These are phyloP conservation scores for Clarias gariepinus DNA, from an alignment of 2,113 vertebrate species.

Conservation along the genomic window DNA sequence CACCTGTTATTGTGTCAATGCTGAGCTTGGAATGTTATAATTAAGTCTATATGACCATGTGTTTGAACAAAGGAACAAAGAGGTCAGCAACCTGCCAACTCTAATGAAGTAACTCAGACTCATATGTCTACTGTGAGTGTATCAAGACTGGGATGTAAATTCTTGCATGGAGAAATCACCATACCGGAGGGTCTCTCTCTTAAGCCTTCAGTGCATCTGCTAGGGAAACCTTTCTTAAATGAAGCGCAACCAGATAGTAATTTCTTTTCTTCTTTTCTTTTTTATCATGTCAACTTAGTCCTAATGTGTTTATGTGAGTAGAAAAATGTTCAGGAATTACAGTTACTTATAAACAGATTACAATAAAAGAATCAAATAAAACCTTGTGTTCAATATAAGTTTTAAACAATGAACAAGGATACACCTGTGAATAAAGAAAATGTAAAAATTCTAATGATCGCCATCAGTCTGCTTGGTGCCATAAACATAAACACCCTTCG, in stretches of 20 bases:
- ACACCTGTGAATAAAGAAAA: neutral
- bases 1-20: conserved; percentile 44
- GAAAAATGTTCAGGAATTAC: neutral
- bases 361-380: neutral
- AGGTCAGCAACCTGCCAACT: no score
- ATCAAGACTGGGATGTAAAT: conserved; percentile 64
- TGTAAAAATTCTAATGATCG: neutral
- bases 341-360: neutral
- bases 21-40: conserved; percentile 27
- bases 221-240: neutral
- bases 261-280: neutral
- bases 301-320: neutral
- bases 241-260: neutral
- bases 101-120: conserved; percentile 64
- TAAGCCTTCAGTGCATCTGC: neutral
- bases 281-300: no score
- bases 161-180: conserved; percentile 56
- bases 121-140: conserved; percentile 65
- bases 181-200: conserved; percentile 47
- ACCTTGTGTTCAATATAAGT: neutral
- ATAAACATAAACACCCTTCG: neutral
- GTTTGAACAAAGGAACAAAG: conserved; percentile 69
- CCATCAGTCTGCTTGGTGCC: no score
- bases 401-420: neutral
- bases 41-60: conserved; percentile 63